phyloP scores from a whole-genome alignment of 2,797 vertebrate species.

The Triplophysa bombifrons region DNA sequence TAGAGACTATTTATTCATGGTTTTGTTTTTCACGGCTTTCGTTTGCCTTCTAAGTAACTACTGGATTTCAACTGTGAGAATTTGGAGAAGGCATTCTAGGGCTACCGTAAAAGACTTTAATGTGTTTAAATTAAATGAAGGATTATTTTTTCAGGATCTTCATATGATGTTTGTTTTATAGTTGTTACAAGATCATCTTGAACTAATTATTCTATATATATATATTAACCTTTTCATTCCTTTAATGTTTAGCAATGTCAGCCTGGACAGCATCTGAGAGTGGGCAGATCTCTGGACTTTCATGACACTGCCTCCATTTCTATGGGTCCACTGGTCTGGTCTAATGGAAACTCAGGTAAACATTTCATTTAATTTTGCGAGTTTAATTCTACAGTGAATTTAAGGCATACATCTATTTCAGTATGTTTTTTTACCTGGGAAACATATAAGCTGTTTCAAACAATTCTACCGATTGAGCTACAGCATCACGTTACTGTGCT shows the following conservation, averaged over 20 bases:
- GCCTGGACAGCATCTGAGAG: background rate
- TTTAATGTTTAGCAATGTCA: background rate
- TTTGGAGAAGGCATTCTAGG: too few species aligned
- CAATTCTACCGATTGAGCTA: background rate
- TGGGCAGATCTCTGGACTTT: background rate
- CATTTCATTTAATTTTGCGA: background rate
- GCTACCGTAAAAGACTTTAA: too few species aligned
- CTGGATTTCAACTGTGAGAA: too few species aligned
- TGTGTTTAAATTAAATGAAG: too few species aligned
- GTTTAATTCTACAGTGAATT: too few species aligned
- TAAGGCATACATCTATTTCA: background rate
- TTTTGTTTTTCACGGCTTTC: too few species aligned
- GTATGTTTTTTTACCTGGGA: too few species aligned
- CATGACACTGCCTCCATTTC: background rate
- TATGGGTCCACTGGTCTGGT: slow-evolving; percentile 3
- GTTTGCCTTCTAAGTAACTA: too few species aligned
- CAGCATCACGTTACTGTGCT: background rate
- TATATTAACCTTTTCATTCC: background rate
- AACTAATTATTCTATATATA: background rate
- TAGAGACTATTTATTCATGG: too few species aligned
- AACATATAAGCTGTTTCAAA: too few species aligned
- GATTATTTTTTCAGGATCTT: background rate
- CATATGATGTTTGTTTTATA: background rate
- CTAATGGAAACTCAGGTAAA: background rate
- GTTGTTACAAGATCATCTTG: too few species aligned